Evolutionary conservation across 2,888 invertebrate species (phyloP), one percentile per base, ranked within the genome.

Genomic region (Limnephilus marmoratus): DNA sequence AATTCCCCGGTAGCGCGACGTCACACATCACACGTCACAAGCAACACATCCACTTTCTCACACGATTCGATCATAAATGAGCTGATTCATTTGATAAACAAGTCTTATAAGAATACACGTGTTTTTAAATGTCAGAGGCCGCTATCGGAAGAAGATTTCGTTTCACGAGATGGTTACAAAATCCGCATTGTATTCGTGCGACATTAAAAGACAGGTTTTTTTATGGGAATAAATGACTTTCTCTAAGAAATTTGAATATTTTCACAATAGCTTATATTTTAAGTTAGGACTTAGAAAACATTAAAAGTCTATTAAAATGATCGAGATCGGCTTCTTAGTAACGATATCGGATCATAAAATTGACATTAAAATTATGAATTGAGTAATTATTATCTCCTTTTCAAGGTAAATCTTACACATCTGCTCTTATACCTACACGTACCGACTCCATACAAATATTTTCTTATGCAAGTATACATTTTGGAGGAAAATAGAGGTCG

Each of bases 201-300:
- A 85, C 85, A 85, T 85, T 85, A 45, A 41, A 85, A 85, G n/a
- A 85, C 85, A 7, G 85, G 85, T 85, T 85, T 85, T 85, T 45
- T 85, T 24, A 37, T n/a, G n/a, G 41, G 12, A 85, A 85, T 45
- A n/a, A 85, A 37, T 85, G n/a, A 85, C 85, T 85, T 85, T 85
- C 85, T 85, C 85, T 85, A 45, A 41, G 3, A 24, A 85, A 85
- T 85, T 85, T 85, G 41, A 85, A 85, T 85, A 45, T 45, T 85
- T 85, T 85, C 85, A 37, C 45, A 15, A 18, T 15, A 82, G 53
- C 53, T 53, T 53, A 53, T 53, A 68, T 68, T 68, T 68, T 68
- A 68, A 68, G 24, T 68, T 24, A 7, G 68, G 24, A 24, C 68
- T 68, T 68, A 68, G 68, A 34, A 83, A 83, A 83, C 82, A 83